A percentile compares a stretch with the other conserved stretches of the same genome.
Conservation (phyloP, 2,113 vertebrate genomes). For the Pollimyrus isidori region DNA sequence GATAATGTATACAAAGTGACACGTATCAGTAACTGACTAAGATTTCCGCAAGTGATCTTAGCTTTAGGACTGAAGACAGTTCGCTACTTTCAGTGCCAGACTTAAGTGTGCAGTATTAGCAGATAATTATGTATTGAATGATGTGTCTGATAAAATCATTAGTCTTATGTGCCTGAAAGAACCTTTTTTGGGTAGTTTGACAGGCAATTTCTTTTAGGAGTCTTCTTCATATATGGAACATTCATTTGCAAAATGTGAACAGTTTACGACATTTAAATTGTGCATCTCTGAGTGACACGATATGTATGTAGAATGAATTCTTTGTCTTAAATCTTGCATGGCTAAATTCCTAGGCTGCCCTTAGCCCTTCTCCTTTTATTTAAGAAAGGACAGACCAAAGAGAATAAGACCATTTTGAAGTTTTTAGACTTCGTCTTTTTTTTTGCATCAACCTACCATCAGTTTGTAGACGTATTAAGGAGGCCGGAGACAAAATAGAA, state of each 20-base stretch:
- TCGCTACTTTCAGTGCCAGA: neutral
- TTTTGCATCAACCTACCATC: neutral
- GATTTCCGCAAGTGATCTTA: neutral
- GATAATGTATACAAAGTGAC: neutral
- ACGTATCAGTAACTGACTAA: neutral
- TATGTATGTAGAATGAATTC: neutral
- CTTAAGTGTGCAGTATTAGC: neutral
- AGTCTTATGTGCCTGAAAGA: neutral
- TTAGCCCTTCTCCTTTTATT: neutral
- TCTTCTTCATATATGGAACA: neutral
- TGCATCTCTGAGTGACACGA: neutral
- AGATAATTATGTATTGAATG: neutral
- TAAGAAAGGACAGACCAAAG: neutral
- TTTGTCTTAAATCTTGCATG: neutral
- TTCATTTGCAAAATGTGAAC: neutral
- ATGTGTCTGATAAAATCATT: neutral
- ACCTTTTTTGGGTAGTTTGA: neutral
- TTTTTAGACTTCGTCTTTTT: neutral
- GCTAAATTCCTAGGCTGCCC: neutral
- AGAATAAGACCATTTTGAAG: constrained; percentile 9
- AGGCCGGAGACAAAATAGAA: constrained; percentile 71
- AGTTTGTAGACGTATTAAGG: constrained; percentile 31
- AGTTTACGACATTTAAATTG: neutral
- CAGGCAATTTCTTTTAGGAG: neutral
- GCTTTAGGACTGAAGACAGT: neutral